Conservation (phyloP, 2,888 invertebrate species). For the Pelosia muscerda region DNA sequence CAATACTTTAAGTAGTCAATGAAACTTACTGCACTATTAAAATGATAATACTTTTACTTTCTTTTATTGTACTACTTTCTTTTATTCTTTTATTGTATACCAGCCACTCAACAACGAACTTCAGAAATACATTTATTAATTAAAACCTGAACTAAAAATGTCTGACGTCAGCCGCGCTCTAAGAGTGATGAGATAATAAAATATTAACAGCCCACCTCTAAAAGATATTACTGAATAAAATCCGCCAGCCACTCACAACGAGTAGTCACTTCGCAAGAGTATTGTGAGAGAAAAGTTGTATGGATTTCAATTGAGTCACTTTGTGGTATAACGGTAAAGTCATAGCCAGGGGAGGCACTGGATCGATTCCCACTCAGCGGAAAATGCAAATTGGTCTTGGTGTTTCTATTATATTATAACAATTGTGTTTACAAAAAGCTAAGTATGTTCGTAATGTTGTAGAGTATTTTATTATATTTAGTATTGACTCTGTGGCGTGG, state of each 20-base stretch:
- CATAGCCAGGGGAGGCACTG: no score
- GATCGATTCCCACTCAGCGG: no score
- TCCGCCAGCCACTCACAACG: not conserved
- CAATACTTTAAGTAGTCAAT: not conserved
- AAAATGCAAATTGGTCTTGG: no score
- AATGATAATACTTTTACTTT: constrained; percentile 57
- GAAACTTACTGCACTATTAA: constrained; percentile 57
- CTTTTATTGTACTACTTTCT: constrained; percentile 60
- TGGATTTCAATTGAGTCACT: not conserved
- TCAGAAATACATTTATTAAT: constrained; percentile 67
- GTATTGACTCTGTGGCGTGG: no score
- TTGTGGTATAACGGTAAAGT: no score
- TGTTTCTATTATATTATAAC: no score
- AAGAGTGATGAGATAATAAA: constrained; percentile 7
- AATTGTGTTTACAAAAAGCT: no score
- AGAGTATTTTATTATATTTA: no score
- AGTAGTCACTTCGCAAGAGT: not conserved
- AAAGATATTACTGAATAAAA: constrained; percentile 3
- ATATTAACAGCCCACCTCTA: constrained; percentile 5
- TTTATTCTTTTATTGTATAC: constrained; percentile 59
- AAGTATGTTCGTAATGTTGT: no score
- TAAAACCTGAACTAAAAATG: constrained; percentile 55
- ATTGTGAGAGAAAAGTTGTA: not conserved
- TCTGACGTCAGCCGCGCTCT: not conserved
- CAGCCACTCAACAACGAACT: constrained; percentile 54